phyloP scores from a whole-genome alignment of 1,140 invertebrate species.

The Asbolus verrucosus region DNA sequence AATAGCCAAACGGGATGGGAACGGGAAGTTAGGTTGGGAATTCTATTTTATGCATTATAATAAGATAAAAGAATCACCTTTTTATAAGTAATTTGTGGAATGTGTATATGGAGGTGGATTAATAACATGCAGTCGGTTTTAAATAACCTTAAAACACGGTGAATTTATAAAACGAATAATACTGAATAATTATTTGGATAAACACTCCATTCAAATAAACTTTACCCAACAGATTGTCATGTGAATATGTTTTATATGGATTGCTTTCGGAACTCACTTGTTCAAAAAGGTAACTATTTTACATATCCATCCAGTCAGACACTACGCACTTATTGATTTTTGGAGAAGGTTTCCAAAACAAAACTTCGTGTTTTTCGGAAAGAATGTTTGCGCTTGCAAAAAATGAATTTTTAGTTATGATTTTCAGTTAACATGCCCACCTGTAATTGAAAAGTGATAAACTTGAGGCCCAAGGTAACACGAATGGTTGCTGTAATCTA shows the following conservation, averaged over 20 bases:
- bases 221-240: neutral
- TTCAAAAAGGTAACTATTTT: conserved; percentile 20
- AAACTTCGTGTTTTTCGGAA: too few relatives aligned
- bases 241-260: conserved; percentile 17
- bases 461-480: too few relatives aligned
- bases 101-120: conserved; percentile 12
- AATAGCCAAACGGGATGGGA: conserved; percentile 22
- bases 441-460: too few relatives aligned
- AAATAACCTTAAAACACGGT: conserved; percentile 7
- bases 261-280: neutral
- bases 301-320: neutral
- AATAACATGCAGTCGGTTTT: neutral
- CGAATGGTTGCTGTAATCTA: too few relatives aligned
- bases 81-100: conserved; percentile 11
- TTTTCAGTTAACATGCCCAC: too few relatives aligned
- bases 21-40: conserved; percentile 32
- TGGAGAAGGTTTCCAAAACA: neutral
- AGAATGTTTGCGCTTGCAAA: too few relatives aligned
- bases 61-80: neutral
- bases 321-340: neutral
- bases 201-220: too few relatives aligned
- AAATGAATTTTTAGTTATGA: too few relatives aligned
- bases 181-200: neutral
- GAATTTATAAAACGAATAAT: neutral
- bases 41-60: conserved; percentile 13